Base-by-base conservation (phyloP, 2,113 vertebrate species). In the Mugil cephalus region DNA sequence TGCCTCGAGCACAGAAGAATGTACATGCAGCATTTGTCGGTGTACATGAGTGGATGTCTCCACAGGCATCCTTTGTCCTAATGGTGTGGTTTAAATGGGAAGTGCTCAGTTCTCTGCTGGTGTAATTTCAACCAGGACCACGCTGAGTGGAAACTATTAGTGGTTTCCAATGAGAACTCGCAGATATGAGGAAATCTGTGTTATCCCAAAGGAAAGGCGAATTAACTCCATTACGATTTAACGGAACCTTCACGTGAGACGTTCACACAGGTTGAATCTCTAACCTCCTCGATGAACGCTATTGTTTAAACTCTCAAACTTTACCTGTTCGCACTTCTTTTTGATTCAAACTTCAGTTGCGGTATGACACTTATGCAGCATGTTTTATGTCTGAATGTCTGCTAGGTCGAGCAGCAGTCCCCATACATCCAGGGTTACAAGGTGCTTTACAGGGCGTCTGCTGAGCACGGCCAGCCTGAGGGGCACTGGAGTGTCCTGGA, bases 351-450 rank as follows among this genome's bases (percentile, higher is more conserved):
- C 19, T n/a, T 67, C 45, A 17, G 35, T 58, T 43, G 36, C 35
- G 46, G 13, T 19, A 10, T 43, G 56, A 47, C 21, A 75, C 64
- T 56, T 47, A 24, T 11, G 15, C 12, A 4, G 2, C 15, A 0
- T 58, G 7, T 50, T 76, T 64, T 63, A 14, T 53, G 12, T 35
- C 9, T 66, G 13, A 17, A 1, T 75, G 13, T 67, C 50, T 51
- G 19, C 63, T 78, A 99, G 97, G 96, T 97, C n/a, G 95, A 96
- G 76, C 95, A 97, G 79, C 95, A 95, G 78, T 97, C 96, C 24
- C 95, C 96, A 9, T 98, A 98, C 82, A 95, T 96, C 69, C 96
- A 97, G 87, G 96, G 95, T n/a, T 98, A 96, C 80, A 96, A 95
- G 90, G 94, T 98, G 65, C 92, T 98, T 47, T 96, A 97, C 81